Base-by-base conservation (phyloP, 2,797 vertebrate species). In the Schizopygopsis pylzovi region DNA sequence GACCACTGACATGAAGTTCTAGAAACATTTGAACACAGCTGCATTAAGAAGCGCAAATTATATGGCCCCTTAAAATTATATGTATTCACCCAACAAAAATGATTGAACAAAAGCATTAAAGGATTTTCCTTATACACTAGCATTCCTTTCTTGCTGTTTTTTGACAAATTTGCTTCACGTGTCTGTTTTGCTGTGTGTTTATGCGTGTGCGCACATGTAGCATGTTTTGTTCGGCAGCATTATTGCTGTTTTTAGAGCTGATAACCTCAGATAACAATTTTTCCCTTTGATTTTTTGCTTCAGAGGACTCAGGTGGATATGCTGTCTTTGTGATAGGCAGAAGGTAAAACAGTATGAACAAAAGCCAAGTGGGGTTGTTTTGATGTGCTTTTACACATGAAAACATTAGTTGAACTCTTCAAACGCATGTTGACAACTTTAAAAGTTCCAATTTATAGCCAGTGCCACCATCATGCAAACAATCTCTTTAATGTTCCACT, bases 1-100 rank as follows among this genome's bases (percentile, higher is more conserved):
- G 52, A 41, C 33, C 20, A n/a, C n/a, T 56, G 75, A 39, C 52
- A n/a, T 20, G 11, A 10, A 12, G 33, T 9, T 37, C 47, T 76
- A 7, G 33, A 77, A 77, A 56, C 49, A 13, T 76, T 76, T 77
- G 39, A 70, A 54, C 88, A 89, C 86, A 73, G 43, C 83, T 84
- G 67, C 88, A 76, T 88, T 86, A 68, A 87, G 87, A 90, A 91
- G 70, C 90, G 67, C 88, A 76, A 59, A 54, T 12, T 59, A 12
- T 59, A 12, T n/a, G 85, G 81, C 90, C 86, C 39, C 79, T 63
- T 65, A 47, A 9, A 59, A 63, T 33, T 13, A 33, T 22, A 75
- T 59, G 43, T 39, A 8, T 49, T 73, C 11, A 49, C 67, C 61
- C 10, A 63, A 43, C 82, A 83, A 12, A 83, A 47, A 22, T 49